Conservation (phyloP, 2,888 invertebrate species). For the Idaea dimidiata region DNA sequence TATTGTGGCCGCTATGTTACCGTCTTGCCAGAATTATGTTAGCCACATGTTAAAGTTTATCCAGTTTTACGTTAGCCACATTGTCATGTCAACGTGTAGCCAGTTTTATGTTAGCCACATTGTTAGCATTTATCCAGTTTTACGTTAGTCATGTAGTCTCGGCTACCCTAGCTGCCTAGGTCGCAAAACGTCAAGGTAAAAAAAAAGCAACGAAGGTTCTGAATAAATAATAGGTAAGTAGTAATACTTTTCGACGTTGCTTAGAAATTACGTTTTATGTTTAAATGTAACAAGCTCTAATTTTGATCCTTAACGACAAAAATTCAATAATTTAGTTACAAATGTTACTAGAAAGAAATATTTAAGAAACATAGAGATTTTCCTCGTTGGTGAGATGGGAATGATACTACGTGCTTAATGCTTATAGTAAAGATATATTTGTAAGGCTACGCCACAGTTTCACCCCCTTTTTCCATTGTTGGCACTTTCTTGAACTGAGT, state of each 20-base stretch:
- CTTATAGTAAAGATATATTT: not conserved
- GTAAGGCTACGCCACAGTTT: conserved; percentile 1
- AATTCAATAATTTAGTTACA: not conserved
- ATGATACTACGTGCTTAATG: not conserved
- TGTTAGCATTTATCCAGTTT: too few relatives aligned
- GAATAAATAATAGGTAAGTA: too few relatives aligned
- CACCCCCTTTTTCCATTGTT: not conserved
- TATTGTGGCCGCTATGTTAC: too few relatives aligned
- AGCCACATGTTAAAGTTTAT: too few relatives aligned
- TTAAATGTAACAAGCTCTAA: not conserved
- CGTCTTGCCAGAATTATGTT: too few relatives aligned
- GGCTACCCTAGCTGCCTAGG: too few relatives aligned
- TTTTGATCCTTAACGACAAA: not conserved
- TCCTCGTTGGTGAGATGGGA: not conserved
- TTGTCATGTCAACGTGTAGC: too few relatives aligned
- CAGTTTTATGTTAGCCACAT: too few relatives aligned
- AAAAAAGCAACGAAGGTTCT: too few relatives aligned
- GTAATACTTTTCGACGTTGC: not conserved
- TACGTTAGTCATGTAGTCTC: too few relatives aligned
- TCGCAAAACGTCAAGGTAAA: too few relatives aligned
- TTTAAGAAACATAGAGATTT: not conserved
- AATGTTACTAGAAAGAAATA: not conserved
- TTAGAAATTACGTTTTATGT: not conserved
- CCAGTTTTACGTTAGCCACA: too few relatives aligned
- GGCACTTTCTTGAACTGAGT: not conserved